These are phyloP conservation scores for Takifugu flavidus DNA, from an alignment of 2,113 vertebrate genomes.

Conservation along the genomic window DNA sequence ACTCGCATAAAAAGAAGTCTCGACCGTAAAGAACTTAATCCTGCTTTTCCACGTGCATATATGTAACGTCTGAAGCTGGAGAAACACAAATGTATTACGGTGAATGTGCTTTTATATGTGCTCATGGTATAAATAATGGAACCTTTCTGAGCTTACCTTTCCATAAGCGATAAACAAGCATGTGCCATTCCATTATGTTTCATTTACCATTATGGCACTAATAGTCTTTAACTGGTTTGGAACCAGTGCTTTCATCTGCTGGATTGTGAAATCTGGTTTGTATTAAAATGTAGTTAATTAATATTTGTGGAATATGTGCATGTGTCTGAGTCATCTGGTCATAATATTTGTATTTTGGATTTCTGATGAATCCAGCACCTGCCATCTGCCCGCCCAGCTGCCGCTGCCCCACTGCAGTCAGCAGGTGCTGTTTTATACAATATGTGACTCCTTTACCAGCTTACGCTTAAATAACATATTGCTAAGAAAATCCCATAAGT, in stretches of 20 bases:
- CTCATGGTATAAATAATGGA: no score
- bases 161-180: no score
- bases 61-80: no score
- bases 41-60: no score
- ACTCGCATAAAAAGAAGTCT: no score
- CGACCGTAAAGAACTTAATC: no score
- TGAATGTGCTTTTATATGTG: no score
- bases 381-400: slow-evolving; percentile 38
- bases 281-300: slow-evolving; percentile 25
- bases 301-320: slow-evolving; percentile 32
- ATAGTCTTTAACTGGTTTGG: background rate
- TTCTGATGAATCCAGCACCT: slow-evolving; percentile 38
- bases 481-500: background rate
- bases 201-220: background rate
- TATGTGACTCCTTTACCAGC: slow-evolving; percentile 1
- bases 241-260: background rate
- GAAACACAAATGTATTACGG: no score
- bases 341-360: slow-evolving; percentile 18
- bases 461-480: slow-evolving; percentile 31
- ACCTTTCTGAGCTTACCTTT: no score
- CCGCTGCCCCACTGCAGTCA: slow-evolving; percentile 25
- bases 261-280: background rate
- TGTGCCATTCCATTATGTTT: background rate
- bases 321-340: slow-evolving; percentile 23
- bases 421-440: slow-evolving; percentile 35